Evolutionary conservation across 2,113 vertebrate species (phyloP).

Genomic region (Cheirogaleus medius): DNA sequence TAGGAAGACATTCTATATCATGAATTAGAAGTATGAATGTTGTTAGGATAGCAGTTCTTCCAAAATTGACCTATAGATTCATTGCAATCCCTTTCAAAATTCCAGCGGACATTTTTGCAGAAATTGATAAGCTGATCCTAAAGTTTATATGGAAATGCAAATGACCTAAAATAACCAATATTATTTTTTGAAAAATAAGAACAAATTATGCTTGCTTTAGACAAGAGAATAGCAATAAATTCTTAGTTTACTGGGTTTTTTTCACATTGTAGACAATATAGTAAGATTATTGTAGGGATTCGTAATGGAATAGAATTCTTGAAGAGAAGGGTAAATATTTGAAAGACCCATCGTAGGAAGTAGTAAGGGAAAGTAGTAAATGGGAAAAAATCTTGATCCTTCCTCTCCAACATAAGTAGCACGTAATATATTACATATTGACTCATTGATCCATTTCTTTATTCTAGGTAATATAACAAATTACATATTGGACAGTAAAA

Average conservation of each 20-base stretch:
- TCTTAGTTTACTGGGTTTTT: background rate
- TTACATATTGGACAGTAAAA: slow-evolving; percentile 90
- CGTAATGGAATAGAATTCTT: background rate
- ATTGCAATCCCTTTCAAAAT: too few species aligned
- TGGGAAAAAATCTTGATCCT: background rate
- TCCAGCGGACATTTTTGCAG: background rate
- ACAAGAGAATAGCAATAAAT: background rate
- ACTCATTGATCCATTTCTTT: background rate
- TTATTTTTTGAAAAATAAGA: background rate
- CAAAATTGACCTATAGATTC: too few species aligned
- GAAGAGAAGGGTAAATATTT: background rate
- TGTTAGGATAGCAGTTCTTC: too few species aligned
- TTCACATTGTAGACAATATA: background rate
- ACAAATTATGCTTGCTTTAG: background rate
- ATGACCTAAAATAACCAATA: background rate
- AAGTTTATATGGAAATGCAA: background rate
- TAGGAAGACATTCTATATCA: too few species aligned
- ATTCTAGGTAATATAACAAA: slow-evolving; percentile 87
- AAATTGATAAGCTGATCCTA: background rate
- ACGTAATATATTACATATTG: background rate
- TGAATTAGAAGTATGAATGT: too few species aligned
- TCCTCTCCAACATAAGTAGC: background rate
- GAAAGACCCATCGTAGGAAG: background rate
- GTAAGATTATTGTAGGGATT: background rate
- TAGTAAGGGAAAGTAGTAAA: background rate